phyloP scores from a whole-genome alignment of 2,888 invertebrate genomes.

The Artemia sinica region DNA sequence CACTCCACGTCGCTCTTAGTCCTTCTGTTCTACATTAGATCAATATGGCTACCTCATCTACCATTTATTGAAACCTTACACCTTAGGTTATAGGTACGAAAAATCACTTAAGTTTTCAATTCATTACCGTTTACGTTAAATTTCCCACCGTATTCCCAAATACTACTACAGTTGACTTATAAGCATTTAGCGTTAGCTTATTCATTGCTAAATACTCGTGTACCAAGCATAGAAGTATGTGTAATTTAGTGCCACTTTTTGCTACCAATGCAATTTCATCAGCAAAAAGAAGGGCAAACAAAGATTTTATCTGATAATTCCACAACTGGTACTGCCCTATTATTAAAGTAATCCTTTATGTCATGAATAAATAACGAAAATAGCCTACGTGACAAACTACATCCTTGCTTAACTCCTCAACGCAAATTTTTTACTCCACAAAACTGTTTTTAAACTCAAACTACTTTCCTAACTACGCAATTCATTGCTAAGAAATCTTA shows the following conservation, averaged over 20 bases:
- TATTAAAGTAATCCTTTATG: not conserved
- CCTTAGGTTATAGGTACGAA: too few relatives aligned
- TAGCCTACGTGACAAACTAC: not conserved
- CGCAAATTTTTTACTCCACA: not conserved
- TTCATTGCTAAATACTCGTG: not conserved
- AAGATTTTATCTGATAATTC: slow-evolving; percentile 8
- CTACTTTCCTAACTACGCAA: not conserved
- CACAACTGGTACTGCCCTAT: not conserved
- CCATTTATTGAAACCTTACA: too few relatives aligned
- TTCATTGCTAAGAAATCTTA: not conserved
- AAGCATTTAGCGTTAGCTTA: not conserved
- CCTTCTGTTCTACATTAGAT: too few relatives aligned
- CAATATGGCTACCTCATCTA: too few relatives aligned
- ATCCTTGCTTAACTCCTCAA: slow-evolving; percentile 9
- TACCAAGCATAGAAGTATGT: not conserved
- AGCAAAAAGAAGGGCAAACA: slow-evolving; percentile 10
- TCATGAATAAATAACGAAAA: not conserved
- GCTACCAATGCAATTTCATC: slow-evolving; percentile 1
- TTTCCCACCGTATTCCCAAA: not conserved
- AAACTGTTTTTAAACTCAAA: not conserved
- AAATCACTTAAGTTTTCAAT: not conserved
- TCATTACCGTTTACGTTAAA: not conserved
- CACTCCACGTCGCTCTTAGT: not conserved
- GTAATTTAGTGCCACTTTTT: not conserved
- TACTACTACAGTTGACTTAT: not conserved